phyloP scores from a whole-genome alignment of 2,888 invertebrate genomes.

The Siphlonurus alternatus region DNA sequence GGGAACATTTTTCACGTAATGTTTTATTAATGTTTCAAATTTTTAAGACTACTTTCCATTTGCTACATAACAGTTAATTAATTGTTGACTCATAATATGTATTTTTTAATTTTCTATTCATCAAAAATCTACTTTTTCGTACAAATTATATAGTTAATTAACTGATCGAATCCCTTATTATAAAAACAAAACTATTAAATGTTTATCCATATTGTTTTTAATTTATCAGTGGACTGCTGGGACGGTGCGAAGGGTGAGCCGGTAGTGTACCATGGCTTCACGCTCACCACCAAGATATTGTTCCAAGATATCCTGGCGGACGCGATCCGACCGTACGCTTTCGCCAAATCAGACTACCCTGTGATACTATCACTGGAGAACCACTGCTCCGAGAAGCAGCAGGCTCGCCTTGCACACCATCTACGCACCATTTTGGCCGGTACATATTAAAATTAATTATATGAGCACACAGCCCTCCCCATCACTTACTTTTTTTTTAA shows the following conservation, averaged over 20 bases:
- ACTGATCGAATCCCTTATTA: neutral
- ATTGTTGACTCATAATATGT: no score
- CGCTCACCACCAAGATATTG: constrained; percentile 29
- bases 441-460: constrained; percentile 13
- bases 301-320: constrained; percentile 27
- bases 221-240: constrained; percentile 46
- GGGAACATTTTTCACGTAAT: no score
- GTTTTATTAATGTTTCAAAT: no score
- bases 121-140: no score
- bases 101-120: no score
- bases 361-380: constrained; percentile 34
- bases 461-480: neutral
- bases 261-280: constrained; percentile 37
- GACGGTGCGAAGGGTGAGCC: constrained; percentile 36
- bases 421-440: constrained; percentile 28
- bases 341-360: constrained; percentile 27
- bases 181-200: no score
- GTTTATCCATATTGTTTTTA: no score
- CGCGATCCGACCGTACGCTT: constrained; percentile 30
- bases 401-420: constrained; percentile 26
- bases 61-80: no score
- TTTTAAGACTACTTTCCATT: no score
- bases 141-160: neutral
- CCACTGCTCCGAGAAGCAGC: constrained; percentile 29
- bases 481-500: neutral